These are phyloP conservation scores for Mola mola DNA, from an alignment of 2,113 vertebrate species.

Conservation along the genomic window DNA sequence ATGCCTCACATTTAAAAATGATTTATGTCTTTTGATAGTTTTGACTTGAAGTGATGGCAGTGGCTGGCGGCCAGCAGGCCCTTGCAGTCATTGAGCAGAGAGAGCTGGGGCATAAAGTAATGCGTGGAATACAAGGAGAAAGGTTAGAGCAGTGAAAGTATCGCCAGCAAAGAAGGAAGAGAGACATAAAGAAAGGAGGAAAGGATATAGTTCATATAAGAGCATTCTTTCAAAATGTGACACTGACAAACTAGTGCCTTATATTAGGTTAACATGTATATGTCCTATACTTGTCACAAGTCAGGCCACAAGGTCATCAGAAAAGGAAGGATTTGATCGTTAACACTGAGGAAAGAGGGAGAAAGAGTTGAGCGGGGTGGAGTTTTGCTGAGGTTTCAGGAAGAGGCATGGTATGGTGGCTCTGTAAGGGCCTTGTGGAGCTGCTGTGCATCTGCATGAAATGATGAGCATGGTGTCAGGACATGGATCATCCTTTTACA, in stretches of 20 bases:
- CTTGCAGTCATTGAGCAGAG: slow-evolving; percentile 23
- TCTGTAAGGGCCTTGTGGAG: slow-evolving; percentile 64
- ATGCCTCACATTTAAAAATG: slow-evolving; percentile 32
- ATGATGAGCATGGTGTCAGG: slow-evolving; percentile 77
- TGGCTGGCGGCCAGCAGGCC: slow-evolving; percentile 21
- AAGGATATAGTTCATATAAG: neutral
- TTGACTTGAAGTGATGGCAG: slow-evolving; percentile 14
- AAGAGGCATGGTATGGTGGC: slow-evolving; percentile 44
- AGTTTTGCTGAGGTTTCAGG: slow-evolving; percentile 25
- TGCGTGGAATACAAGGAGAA: slow-evolving; percentile 32
- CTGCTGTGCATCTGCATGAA: slow-evolving; percentile 79
- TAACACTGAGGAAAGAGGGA: neutral
- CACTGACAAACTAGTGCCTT: neutral
- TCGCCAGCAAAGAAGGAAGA: too few species aligned
- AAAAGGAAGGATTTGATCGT: slow-evolving; percentile 1
- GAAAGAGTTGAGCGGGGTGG: slow-evolving; percentile 1
- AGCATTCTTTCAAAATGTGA: neutral
- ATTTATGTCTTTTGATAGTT: slow-evolving; percentile 34
- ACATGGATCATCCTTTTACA: slow-evolving; percentile 80
- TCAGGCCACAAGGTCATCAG: too few species aligned
- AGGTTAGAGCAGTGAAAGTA: neutral
- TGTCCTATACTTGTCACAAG: too few species aligned
- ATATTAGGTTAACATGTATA: too few species aligned
- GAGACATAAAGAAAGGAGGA: neutral
- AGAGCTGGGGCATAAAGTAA: slow-evolving; percentile 27